These are phyloP conservation scores for Sesia apiformis DNA, from an alignment of 2,888 invertebrate genomes.

Conservation along the genomic window DNA sequence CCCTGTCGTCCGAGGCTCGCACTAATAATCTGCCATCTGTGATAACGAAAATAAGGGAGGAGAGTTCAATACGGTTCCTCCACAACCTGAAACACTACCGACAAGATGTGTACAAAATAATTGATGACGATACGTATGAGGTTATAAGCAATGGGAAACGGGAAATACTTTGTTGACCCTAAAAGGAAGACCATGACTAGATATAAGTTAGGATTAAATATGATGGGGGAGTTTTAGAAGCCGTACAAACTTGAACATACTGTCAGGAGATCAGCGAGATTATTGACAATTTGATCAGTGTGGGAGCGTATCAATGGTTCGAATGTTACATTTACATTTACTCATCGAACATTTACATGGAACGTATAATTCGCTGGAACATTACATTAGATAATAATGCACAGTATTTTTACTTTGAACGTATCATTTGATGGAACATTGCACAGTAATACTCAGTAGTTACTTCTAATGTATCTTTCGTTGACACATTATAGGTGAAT, in stretches of 20 bases:
- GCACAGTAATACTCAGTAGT: no score
- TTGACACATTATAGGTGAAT: no score
- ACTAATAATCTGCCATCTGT: slow-evolving; percentile 78
- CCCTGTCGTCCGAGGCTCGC: slow-evolving; percentile 77
- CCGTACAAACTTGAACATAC: no score
- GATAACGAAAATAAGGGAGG: slow-evolving; percentile 79
- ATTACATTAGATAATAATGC: no score
- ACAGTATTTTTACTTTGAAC: no score
- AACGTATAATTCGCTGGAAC: no score
- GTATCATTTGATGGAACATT: no score
- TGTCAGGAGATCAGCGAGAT: no score
- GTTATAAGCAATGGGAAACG: slow-evolving; percentile 58
- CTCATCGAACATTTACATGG: no score
- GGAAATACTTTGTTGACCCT: slow-evolving; percentile 58
- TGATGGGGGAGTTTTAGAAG: no score
- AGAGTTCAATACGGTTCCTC: slow-evolving; percentile 76
- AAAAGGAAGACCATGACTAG: slow-evolving; percentile 1
- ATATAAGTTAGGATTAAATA: background rate
- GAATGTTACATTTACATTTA: background rate
- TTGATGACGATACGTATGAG: slow-evolving; percentile 78
- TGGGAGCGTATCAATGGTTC: background rate
- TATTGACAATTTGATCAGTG: no score
- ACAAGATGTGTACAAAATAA: slow-evolving; percentile 77
- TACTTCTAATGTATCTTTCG: no score
- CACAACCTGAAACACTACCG: slow-evolving; percentile 79